These are phyloP conservation scores for Patella ulyssiponensis DNA, from an alignment of 2,888 invertebrate genomes.

Conservation along the genomic window DNA sequence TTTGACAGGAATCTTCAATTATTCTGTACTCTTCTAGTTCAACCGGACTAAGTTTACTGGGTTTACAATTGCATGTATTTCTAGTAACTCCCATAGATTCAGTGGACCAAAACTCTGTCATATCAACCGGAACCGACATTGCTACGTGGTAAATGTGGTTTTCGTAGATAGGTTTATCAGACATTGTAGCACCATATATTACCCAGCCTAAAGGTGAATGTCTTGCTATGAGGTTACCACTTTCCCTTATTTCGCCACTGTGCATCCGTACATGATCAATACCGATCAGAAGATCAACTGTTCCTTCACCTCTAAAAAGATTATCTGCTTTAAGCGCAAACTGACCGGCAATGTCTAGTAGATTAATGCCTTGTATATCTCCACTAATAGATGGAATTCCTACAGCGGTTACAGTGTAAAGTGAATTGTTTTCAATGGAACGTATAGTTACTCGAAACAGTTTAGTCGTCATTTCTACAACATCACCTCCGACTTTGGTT, in stretches of 20 bases:
- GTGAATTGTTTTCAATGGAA: not conserved
- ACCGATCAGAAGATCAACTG: not conserved
- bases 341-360: not conserved
- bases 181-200: too few species aligned
- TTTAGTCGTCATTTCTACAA: not conserved
- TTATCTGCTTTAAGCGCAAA: not conserved
- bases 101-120: not conserved
- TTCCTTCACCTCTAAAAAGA: not conserved
- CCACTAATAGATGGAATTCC: slow-evolving; percentile 8
- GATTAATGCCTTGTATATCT: not conserved
- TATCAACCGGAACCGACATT: not conserved
- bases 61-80: not conserved
- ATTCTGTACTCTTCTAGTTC: not conserved
- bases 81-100: not conserved
- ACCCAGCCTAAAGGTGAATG: not conserved
- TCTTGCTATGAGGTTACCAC: not conserved
- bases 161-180: not conserved
- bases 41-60: not conserved
- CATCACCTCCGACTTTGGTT: not conserved
- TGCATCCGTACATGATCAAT: not conserved
- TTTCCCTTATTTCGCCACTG: not conserved
- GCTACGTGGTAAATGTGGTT: not conserved
- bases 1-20: not conserved
- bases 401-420: not conserved
- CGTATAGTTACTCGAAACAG: not conserved